Evolutionary conservation across 1,140 invertebrate genomes (phyloP).

Genomic region (Bathynomus jamesi): DNA sequence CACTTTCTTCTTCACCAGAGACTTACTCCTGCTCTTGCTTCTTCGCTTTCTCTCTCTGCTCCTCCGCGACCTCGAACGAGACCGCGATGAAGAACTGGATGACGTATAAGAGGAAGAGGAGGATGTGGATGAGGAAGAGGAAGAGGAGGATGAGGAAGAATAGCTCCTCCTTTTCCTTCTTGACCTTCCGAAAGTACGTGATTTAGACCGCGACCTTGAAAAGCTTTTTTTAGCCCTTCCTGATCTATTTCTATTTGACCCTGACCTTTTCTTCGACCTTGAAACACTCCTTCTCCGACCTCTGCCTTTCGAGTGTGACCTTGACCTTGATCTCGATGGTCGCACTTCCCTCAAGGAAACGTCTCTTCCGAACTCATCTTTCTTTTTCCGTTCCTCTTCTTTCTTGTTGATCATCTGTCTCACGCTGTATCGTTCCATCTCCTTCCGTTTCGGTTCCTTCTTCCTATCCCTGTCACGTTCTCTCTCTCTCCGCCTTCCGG

Average conservation of each 20-base stretch:
- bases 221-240: constrained; percentile 10
- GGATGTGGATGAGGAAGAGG: constrained; percentile 28
- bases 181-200: constrained; percentile 22
- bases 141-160: constrained; percentile 33
- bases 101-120: constrained; percentile 31
- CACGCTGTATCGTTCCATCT: constrained; percentile 72
- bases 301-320: constrained; percentile 26
- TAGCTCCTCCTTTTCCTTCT: constrained; percentile 31
- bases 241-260: constrained; percentile 30
- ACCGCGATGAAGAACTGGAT: constrained; percentile 36
- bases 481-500: background rate
- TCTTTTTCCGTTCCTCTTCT: constrained; percentile 46
- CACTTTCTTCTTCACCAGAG: constrained; percentile 17
- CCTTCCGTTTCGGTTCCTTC: constrained; percentile 45
- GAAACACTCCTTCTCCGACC: constrained; percentile 28
- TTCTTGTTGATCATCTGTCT: constrained; percentile 58
- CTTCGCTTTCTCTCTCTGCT: constrained; percentile 19
- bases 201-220: constrained; percentile 29
- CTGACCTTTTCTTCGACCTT: constrained; percentile 30
- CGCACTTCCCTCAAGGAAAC: constrained; percentile 43
- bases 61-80: constrained; percentile 30
- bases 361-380: constrained; percentile 73
- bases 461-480: constrained; percentile 23
- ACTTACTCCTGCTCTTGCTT: constrained; percentile 13
- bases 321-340: constrained; percentile 38